These are phyloP conservation scores for Corvus moneduloides DNA, from an alignment of 2,113 vertebrate genomes.

Conservation along the genomic window DNA sequence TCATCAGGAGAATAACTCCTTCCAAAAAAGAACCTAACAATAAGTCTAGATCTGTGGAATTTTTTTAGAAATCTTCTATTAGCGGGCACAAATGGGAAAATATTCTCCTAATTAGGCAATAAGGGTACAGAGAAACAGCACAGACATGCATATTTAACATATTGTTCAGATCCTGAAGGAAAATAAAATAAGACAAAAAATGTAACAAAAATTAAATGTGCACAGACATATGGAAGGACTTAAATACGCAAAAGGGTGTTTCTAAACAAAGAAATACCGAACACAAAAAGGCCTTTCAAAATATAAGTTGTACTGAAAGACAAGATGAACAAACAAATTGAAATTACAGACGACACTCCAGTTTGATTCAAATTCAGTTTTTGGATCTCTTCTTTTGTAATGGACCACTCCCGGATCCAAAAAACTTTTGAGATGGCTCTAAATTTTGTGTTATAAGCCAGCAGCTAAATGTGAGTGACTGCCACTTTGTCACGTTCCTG, in stretches of 20 bases:
- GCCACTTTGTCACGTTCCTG: background rate
- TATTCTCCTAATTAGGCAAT: background rate
- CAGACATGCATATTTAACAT: background rate
- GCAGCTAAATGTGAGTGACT: background rate
- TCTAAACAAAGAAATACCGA: background rate
- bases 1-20: conserved; percentile 37
- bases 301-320: background rate
- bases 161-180: background rate
- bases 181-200: background rate
- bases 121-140: background rate
- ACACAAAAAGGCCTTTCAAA: background rate
- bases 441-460: background rate
- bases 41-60: background rate
- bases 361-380: background rate
- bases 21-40: conserved; percentile 1
- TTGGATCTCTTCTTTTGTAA: background rate
- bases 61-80: conserved; percentile 30
- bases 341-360: background rate
- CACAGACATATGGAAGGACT: background rate
- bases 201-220: background rate
- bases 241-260: background rate
- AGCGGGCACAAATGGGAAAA: background rate
- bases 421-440: background rate
- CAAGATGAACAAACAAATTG: background rate
- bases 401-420: background rate